Evolutionary conservation across 2,113 vertebrate genomes (phyloP), one percentile per base, ranked within the genome.

Genomic region (Vicugna pacos): DNA sequence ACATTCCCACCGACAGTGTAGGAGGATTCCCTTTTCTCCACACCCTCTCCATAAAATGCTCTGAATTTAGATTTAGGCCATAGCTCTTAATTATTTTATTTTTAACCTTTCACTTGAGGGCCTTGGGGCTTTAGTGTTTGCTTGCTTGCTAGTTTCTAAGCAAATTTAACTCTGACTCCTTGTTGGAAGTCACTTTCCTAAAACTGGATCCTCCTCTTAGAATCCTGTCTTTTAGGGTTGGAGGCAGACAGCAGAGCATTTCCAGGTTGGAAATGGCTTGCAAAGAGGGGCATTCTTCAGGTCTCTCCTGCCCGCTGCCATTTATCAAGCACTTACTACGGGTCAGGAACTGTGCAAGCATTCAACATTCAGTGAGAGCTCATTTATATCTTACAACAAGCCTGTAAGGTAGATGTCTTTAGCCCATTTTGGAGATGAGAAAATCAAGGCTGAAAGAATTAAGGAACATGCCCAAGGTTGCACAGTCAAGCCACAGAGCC

Each of bases 91-190:
- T 52, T 91, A 42, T 94, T 75, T 54, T 72, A 22, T 92, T 89
- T 58, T 91, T 73, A 94, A 62, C 28, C 60, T 97, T 91, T 95
- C 50, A 35, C n/a, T 91, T 56, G 16, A 93, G 79, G 42, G 17
- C 60, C 20, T 17, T 89, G 32, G 60, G 65, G 42, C 28, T 89
- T 86, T 64, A 35, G 16, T 50, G 24, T 17, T 26, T 81, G 46
- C 38, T 83, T 15, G 19, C 60, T 65, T 76, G 42, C 56, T 82
- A 28, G 42, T 67, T 94, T 81, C 79, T 60, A 80, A 92, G 85
- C 19, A 95, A 64, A 92, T 70, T 90, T 73, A 88, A 42, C 42
- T 89, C 46, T 42, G 58, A 64, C 62, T 89, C 50, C 30, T 62
- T 56, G 4, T 10, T 82, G 48, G 75, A 88, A 95, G n/a, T 52